Conservation (phyloP, 2,113 vertebrate genomes). For the Cyprinodon brontotheroides region DNA sequence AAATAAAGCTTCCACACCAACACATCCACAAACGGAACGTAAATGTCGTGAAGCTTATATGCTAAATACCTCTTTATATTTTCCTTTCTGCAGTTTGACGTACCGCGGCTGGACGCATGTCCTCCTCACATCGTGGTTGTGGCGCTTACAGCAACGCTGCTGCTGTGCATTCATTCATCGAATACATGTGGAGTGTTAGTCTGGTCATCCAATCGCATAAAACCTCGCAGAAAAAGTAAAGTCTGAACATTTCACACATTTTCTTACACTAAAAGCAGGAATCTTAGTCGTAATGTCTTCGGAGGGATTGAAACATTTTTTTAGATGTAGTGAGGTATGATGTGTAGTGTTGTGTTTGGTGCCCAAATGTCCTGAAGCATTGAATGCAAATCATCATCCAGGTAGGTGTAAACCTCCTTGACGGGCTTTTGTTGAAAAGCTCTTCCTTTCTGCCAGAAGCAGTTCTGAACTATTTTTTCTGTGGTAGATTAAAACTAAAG, state of each 20-base stretch:
- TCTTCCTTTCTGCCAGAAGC: too few species aligned
- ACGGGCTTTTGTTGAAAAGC: neutral
- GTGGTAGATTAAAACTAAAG: neutral
- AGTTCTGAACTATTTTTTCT: neutral
- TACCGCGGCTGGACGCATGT: conserved; percentile 90
- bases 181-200: conserved; percentile 92
- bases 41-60: neutral
- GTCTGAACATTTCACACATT: neutral
- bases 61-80: neutral
- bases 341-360: neutral
- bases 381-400: neutral
- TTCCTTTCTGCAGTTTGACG: conserved; percentile 89
- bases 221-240: too few species aligned
- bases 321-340: neutral
- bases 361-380: neutral
- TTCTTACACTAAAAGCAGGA: neutral
- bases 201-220: too few species aligned
- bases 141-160: conserved; percentile 98
- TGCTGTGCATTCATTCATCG: conserved; percentile 93
- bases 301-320: too few species aligned
- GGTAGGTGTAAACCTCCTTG: neutral
- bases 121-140: conserved; percentile 93
- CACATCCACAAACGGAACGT: neutral
- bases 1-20: neutral
- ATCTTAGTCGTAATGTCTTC: neutral